phyloP scores from a whole-genome alignment of 2,797 vertebrate species.

The Ctenopoma kingsleyae region DNA sequence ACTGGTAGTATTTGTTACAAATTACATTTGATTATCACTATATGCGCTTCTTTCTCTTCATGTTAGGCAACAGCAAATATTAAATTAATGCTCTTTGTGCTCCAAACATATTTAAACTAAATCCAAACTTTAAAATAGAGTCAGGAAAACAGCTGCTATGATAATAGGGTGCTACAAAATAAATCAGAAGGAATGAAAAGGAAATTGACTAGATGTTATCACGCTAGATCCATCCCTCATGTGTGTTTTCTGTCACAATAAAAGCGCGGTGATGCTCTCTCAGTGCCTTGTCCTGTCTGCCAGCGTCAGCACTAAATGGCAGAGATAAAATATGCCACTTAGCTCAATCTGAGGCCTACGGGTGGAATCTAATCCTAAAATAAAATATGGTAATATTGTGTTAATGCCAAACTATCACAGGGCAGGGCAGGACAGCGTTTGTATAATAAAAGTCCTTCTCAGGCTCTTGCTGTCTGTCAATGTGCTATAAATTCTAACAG shows the following conservation, averaged over 20 bases:
- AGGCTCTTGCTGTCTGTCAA: slow-evolving; percentile 34
- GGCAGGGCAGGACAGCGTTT: slow-evolving; percentile 66
- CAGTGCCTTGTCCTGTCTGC: slow-evolving; percentile 63
- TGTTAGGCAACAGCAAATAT: slow-evolving; percentile 20
- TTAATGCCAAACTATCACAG: slow-evolving; percentile 71
- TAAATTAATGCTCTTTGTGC: slow-evolving; percentile 27
- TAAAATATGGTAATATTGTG: slow-evolving; percentile 76
- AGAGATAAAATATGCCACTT: slow-evolving; percentile 72
- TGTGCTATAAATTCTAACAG: slow-evolving; percentile 33
- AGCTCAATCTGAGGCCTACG: slow-evolving; percentile 60
- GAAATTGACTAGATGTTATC: slow-evolving; percentile 84
- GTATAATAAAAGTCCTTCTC: slow-evolving; percentile 61
- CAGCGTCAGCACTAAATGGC: slow-evolving; percentile 75
- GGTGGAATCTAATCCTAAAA: slow-evolving; percentile 72
- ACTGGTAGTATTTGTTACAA: slow-evolving; percentile 22
- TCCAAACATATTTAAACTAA: slow-evolving; percentile 42
- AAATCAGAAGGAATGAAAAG: slow-evolving; percentile 68
- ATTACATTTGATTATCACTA: slow-evolving; percentile 22
- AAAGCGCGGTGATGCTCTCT: slow-evolving; percentile 60
- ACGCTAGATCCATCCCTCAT: slow-evolving; percentile 67
- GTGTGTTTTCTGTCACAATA: slow-evolving; percentile 77
- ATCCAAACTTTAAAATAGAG: slow-evolving; percentile 45
- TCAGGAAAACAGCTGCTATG: slow-evolving; percentile 43
- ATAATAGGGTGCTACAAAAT: slow-evolving; percentile 66
- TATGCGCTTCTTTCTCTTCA: slow-evolving; percentile 25